These are phyloP conservation scores for Haemorhous mexicanus DNA, from an alignment of 2,113 vertebrate genomes.

Conservation along the genomic window DNA sequence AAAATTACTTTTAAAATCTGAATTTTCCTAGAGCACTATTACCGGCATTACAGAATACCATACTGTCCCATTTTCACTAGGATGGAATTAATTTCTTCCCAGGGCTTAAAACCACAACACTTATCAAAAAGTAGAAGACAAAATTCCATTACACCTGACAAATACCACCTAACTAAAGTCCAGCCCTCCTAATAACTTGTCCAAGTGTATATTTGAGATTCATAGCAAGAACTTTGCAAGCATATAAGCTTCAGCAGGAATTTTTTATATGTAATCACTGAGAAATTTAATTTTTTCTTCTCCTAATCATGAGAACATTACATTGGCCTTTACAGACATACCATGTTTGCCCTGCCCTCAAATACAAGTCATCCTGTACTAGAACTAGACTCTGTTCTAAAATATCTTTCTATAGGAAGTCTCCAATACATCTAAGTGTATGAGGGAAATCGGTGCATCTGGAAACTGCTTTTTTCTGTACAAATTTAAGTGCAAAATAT, in stretches of 20 bases:
- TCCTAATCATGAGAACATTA: not conserved
- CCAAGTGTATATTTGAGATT: not conserved
- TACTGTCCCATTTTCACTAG: not conserved
- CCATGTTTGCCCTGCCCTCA: not conserved
- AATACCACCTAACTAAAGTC: not conserved
- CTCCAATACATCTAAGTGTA: not conserved
- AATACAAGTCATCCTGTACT: not conserved
- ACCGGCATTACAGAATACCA: not conserved
- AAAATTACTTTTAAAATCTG: not conserved
- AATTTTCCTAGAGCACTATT: not conserved
- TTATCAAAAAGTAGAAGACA: not conserved
- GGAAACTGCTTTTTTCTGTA: not conserved
- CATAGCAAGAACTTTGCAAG: not conserved
- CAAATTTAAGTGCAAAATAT: not conserved
- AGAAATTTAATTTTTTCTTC: not conserved
- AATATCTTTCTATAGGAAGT: not conserved
- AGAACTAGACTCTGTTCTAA: not conserved
- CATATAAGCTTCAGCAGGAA: not conserved
- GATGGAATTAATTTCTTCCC: not conserved
- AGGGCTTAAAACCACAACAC: rapidly evolving
- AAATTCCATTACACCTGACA: not conserved
- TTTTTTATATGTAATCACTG: not conserved
- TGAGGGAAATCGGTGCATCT: not conserved
- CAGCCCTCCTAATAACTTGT: not conserved
- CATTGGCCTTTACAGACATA: not conserved